Evolutionary conservation across 2,888 invertebrate species (phyloP).

Genomic region (Melanostoma scalare): DNA sequence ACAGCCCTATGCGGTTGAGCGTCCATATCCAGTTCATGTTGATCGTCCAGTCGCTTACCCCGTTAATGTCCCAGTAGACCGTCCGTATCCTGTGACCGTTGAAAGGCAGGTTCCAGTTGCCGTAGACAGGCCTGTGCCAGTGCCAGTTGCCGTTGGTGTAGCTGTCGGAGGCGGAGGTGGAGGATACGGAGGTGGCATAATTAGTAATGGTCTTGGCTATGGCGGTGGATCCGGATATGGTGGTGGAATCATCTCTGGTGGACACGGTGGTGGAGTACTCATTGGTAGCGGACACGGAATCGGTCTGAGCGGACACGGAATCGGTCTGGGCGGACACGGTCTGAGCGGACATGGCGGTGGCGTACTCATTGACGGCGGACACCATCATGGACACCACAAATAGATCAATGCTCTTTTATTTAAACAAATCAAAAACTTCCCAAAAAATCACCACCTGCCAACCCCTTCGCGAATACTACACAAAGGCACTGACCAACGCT

Average conservation of each 20-base stretch:
- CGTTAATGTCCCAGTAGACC: conserved; percentile 86
- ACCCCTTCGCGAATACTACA: conserved; percentile 56
- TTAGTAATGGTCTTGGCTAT: conserved; percentile 54
- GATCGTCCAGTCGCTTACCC: conserved; percentile 86
- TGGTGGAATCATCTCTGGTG: conserved; percentile 46
- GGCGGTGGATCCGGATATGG: conserved; percentile 42
- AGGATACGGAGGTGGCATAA: conserved; percentile 70
- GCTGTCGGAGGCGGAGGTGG: conserved; percentile 5
- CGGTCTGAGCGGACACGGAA: conserved; percentile 16
- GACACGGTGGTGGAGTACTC: conserved; percentile 11
- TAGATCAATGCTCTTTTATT: conserved; percentile 41
- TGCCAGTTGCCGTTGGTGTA: conserved; percentile 76
- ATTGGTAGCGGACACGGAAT: conserved; percentile 64
- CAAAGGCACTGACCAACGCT: conserved; percentile 70
- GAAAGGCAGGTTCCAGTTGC: conserved; percentile 81
- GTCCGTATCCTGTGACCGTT: conserved; percentile 86
- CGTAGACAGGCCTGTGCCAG: conserved; percentile 77
- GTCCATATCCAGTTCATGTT: conserved; percentile 83
- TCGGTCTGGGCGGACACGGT: conserved; percentile 11
- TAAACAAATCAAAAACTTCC: conserved; percentile 29
- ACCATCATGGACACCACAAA: conserved; percentile 64
- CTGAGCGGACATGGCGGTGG: conserved; percentile 43
- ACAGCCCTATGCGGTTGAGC: conserved; percentile 87
- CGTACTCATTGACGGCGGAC: conserved; percentile 50
- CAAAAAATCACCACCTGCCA: conserved; percentile 50